Evolutionary conservation across 2,888 invertebrate genomes (phyloP).

Genomic region (Ophioninae sp.): DNA sequence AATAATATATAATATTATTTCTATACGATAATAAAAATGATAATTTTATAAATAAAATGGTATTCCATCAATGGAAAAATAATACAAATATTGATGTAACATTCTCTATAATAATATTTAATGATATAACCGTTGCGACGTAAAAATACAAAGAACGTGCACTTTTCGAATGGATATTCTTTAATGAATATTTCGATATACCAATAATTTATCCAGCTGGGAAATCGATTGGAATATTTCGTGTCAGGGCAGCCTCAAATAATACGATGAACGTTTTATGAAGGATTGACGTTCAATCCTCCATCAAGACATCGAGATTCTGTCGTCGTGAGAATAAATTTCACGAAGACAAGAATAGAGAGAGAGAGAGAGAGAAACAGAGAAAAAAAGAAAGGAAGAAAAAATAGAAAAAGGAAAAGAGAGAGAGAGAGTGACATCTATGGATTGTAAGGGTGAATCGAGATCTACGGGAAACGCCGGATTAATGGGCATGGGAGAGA

Average conservation of each 20-base stretch:
- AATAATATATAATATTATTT: no score
- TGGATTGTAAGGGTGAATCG: constrained; percentile 52
- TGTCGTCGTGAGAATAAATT: constrained; percentile 57
- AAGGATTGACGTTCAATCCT: constrained; percentile 49
- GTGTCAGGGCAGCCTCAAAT: background rate
- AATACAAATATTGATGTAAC: no score
- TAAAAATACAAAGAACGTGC: no score
- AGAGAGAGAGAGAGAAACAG: no score
- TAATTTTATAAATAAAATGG: no score
- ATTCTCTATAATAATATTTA: no score
- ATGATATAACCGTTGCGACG: no score
- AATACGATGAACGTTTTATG: constrained; percentile 46
- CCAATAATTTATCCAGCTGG: background rate
- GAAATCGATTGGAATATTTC: background rate
- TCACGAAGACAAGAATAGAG: constrained; percentile 36
- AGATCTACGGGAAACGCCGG: constrained; percentile 56
- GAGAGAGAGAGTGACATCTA: constrained; percentile 27
- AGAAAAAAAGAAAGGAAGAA: no score
- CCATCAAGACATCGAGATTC: constrained; percentile 33
- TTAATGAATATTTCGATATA: background rate
- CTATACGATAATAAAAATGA: no score
- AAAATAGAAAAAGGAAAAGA: no score
- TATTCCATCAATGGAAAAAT: no score
- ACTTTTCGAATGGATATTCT: no score
- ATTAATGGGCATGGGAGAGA: constrained; percentile 59